These are phyloP conservation scores for Meles meles DNA, from an alignment of 2,113 vertebrate genomes.

Conservation along the genomic window DNA sequence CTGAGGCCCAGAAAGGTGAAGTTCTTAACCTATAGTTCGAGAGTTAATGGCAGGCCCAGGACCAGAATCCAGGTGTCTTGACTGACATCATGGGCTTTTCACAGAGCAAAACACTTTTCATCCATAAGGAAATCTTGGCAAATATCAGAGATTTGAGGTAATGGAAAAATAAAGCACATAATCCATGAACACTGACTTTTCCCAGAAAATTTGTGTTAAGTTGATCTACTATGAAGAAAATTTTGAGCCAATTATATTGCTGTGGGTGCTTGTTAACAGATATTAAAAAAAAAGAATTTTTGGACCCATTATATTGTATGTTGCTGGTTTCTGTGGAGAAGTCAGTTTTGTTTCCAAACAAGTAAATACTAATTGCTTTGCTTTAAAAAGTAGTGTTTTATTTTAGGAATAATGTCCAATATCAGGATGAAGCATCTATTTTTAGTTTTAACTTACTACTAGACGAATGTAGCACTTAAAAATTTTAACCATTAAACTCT, in stretches of 20 bases:
- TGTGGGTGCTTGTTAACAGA: neutral
- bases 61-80: neutral
- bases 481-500: neutral
- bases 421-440: neutral
- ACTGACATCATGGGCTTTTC: neutral
- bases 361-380: slow-evolving; percentile 8
- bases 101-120: neutral
- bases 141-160: neutral
- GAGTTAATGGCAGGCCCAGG: neutral
- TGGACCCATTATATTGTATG: neutral
- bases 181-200: neutral
- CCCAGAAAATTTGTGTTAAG: slow-evolving; percentile 7
- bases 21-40: neutral
- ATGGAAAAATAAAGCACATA: slow-evolving; percentile 30
- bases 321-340: neutral
- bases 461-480: neutral
- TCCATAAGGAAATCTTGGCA: neutral
- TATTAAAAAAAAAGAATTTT: slow-evolving; percentile 35
- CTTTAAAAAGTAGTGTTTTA: neutral
- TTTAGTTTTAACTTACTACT: neutral
- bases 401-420: slow-evolving; percentile 9
- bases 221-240: slow-evolving; percentile 39
- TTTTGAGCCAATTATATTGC: neutral
- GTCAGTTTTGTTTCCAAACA: slow-evolving; percentile 7
- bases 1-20: neutral